Percentiles rank a stretch among this genome's conserved stretches.
These are phyloP conservation scores for Atrina japonica DNA, from an alignment of 2,888 invertebrate species.

Conservation along the genomic window DNA sequence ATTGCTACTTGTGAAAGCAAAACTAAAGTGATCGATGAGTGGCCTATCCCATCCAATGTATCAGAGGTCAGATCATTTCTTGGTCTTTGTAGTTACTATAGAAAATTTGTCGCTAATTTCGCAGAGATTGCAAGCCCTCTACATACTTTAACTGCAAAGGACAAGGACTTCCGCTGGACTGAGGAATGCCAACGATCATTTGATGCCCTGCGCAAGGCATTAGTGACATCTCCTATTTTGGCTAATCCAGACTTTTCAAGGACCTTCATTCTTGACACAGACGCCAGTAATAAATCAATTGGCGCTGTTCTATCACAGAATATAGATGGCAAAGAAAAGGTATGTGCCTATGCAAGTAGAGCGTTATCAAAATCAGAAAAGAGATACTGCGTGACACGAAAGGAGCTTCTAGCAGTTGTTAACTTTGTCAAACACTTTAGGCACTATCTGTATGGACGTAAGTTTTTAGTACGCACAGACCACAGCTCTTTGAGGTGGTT, in stretches of 20 bases:
- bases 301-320: conserved; percentile 22
- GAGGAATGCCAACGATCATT: conserved; percentile 11
- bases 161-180: conserved; percentile 8
- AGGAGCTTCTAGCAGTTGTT: conserved; percentile 5
- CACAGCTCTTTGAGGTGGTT: conserved; percentile 22
- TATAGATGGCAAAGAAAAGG: conserved; percentile 9
- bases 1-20: too few species aligned
- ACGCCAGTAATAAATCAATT: conserved; percentile 19
- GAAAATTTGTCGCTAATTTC: conserved; percentile 11
- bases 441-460: conserved; percentile 19
- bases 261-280: conserved; percentile 12
- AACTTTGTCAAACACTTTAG: conserved; percentile 11
- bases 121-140: conserved; percentile 6
- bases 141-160: conserved; percentile 1
- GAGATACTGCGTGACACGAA: conserved; percentile 9
- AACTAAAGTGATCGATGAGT: too few species aligned
- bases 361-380: conserved; percentile 8
- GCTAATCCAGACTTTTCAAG: conserved; percentile 17
- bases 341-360: conserved; percentile 15
- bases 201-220: not conserved
- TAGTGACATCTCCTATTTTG: conserved; percentile 5
- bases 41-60: too few species aligned
- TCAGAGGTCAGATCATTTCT: conserved; percentile 18
- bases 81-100: conserved; percentile 18
- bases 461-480: conserved; percentile 17